Base-by-base conservation (phyloP, 2,113 vertebrate species). In the Dicerorhinus sumatrensis region DNA sequence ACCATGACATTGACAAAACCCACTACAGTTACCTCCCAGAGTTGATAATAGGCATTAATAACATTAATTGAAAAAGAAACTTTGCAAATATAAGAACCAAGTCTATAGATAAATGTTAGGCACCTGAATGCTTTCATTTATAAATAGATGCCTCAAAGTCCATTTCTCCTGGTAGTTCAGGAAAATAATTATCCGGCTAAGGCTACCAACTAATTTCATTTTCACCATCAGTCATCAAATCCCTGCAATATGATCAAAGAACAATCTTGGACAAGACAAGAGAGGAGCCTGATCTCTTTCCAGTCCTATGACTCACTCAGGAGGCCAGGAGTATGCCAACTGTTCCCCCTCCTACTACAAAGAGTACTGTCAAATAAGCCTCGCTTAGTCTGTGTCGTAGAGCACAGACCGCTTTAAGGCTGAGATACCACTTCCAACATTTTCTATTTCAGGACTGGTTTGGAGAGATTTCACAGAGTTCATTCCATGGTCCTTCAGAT, bases 361-460 rank as follows among this genome's bases (percentile, higher is more conserved):
- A 89, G 13, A 27, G 31, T 92, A 29, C 8, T 70, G 8, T 63
- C 13, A 36, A 76, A 63, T 76, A 46, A 54, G 48, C 23, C 23
- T 85, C n/a, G 3, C 65, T 56, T 79, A 54, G 12, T 39, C 83
- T 46, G 63, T 92, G 33, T 46, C 39, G 6, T 33, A 85, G 72
- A 92, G 65, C 36, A 90, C 12, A 31, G 31, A 18, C 20, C 58
- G 33, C 20, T n/a, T 58, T 48, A 75, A 76, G 42, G 23, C 48
- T 84, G 12, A 84, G 67, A 42, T 84, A 67, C 13, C 27, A 54
- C 33, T 63, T 89, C 23, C 23, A 60, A 33, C 27, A 58, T 65
- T 95, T 96, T 88, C 69, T 73, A 73, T 79, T 96, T 91, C 21
- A 82, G 69, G 5, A 16, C 54, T 73, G 21, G 46, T 83, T 91